Evolutionary conservation across 2,888 invertebrate genomes (phyloP).

Genomic region (Vandiemenella viatica): DNA sequence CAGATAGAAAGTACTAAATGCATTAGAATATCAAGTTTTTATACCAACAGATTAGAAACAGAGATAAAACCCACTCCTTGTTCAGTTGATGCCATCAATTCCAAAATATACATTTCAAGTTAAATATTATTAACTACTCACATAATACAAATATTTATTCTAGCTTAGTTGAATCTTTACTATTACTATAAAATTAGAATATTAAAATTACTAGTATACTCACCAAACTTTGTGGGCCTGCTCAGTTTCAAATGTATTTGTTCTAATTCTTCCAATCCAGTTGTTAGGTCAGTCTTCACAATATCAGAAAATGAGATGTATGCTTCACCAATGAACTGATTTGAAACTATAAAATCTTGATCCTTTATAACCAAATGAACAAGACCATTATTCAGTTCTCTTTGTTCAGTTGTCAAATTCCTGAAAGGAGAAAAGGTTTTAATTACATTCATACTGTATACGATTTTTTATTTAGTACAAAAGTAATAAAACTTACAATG

Average conservation of each 20-base stretch:
- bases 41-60: too few relatives aligned
- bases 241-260: slow-evolving; percentile 59
- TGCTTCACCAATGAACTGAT: slow-evolving; percentile 90
- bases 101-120: too few relatives aligned
- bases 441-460: background rate
- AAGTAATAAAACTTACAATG: slow-evolving; percentile 53
- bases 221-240: slow-evolving; percentile 53
- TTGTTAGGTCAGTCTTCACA: slow-evolving; percentile 42
- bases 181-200: too few relatives aligned
- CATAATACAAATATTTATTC: too few relatives aligned
- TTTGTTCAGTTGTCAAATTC: slow-evolving; percentile 56
- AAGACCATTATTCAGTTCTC: slow-evolving; percentile 48
- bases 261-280: slow-evolving; percentile 39
- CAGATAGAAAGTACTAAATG: too few relatives aligned
- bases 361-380: slow-evolving; percentile 87
- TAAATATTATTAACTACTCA: too few relatives aligned
- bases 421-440: slow-evolving; percentile 28
- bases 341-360: slow-evolving; percentile 84
- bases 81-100: too few relatives aligned
- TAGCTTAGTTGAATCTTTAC: too few relatives aligned
- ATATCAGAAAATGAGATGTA: slow-evolving; percentile 70
- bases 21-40: too few relatives aligned
- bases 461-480: slow-evolving; percentile 1
- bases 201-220: too few relatives aligned
- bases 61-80: too few relatives aligned